Conservation (phyloP, 2,888 invertebrate genomes). For the Allophyes oxyacanthae region DNA sequence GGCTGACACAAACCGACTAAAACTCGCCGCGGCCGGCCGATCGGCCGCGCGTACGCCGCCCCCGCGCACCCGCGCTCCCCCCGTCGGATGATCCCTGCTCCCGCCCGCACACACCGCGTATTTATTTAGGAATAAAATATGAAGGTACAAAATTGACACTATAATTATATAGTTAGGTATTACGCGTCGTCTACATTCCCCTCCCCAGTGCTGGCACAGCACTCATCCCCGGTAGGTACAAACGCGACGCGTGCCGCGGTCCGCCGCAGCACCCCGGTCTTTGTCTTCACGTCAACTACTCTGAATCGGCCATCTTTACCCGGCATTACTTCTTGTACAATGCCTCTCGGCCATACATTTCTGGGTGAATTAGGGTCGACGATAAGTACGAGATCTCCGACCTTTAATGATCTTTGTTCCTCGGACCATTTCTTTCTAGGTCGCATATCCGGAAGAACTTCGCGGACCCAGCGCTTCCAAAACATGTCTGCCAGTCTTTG, state of each 20-base stretch:
- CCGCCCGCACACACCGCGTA: too few relatives aligned
- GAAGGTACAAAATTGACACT: too few relatives aligned
- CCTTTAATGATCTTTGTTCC: conserved; percentile 9
- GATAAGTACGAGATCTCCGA: conserved; percentile 21
- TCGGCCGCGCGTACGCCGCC: too few relatives aligned
- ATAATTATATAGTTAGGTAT: too few relatives aligned
- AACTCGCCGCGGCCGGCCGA: too few relatives aligned
- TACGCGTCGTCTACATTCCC: too few relatives aligned
- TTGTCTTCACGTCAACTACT: not conserved
- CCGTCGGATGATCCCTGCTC: too few relatives aligned
- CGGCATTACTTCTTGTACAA: not conserved
- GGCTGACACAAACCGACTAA: too few relatives aligned
- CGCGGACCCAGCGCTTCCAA: conserved; percentile 33
- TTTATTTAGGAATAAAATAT: too few relatives aligned
- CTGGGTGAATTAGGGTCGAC: conserved; percentile 9
- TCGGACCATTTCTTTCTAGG: conserved; percentile 20
- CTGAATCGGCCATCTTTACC: conserved; percentile 6
- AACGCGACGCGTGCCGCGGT: conserved; percentile 5
- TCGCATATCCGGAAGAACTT: conserved; percentile 34
- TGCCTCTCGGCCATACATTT: conserved; percentile 2
- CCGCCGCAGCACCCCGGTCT: not conserved
- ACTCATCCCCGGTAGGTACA: conserved; percentile 2
- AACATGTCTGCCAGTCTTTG: conserved; percentile 36
- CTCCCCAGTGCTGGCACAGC: conserved; percentile 1
- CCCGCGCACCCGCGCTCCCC: too few relatives aligned